Base-by-base conservation (phyloP, 1,140 invertebrate genomes). In the Megalopta genalis region DNA sequence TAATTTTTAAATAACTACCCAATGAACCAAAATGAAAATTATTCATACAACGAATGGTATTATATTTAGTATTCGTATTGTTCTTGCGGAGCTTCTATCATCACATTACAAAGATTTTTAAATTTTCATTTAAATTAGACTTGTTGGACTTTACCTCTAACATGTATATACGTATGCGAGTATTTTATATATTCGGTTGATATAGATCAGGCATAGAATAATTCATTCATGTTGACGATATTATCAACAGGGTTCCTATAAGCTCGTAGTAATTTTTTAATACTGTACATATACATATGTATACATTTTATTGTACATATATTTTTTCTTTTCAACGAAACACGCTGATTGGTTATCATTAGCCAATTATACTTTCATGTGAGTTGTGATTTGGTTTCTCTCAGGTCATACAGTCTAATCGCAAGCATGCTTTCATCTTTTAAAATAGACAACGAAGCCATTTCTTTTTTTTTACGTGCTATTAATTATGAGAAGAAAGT, bases 161-260 rank as follows among this genome's bases (percentile, higher is more conserved):
- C 83, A 32, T 76, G 64, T 81, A 85, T 54, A 83, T 71, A 77
- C 32, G 52, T 79, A 49, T 27, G 69, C 68, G 77, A 83, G 60
- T 84, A 85, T 81, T 77, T 62, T 80, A 79, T 65, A 70, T 62
- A 75, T 84, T 84, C 77, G 49, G 77, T 79, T 78, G 76, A 52
- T 52, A 78, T 78, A 78, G 71, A 72, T 72, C 59, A n/a, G 27
- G 32, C 77, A 67, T 73, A 32, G 71, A 79, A 67, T 79, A 66
- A 73, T 52, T 46, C 62, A 68, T 62, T 73, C 70, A 46, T 79
- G 66, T 85, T 65, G 21, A 77, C 79, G 70, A 81, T 60, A 39
- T 84, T 84, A 84, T 81, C 82, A 84, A 81, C 83, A 80, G 82
- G 83, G 82, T 84, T 85, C 82, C 82, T 85, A 84, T 81, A 85